These are phyloP conservation scores for Polietes domitor DNA, from an alignment of 2,888 invertebrate genomes.

Conservation along the genomic window DNA sequence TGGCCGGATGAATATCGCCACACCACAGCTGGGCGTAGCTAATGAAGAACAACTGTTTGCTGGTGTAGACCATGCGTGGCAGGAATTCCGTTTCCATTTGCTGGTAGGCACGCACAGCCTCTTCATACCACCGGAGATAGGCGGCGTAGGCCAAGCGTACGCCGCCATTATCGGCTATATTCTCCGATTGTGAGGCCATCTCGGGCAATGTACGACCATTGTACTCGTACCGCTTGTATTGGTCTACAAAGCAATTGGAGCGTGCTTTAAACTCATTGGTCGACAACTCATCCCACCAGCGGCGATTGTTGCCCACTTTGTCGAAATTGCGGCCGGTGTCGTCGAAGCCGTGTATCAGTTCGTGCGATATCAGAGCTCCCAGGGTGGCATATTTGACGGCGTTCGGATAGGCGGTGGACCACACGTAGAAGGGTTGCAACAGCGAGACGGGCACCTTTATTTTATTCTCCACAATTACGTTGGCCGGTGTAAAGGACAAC, in stretches of 20 bases:
- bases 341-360: conserved; percentile 78
- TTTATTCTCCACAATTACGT: conserved; percentile 74
- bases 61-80: conserved; percentile 73
- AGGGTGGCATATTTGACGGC: conserved; percentile 76
- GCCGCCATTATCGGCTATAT: conserved; percentile 79
- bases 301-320: conserved; percentile 71
- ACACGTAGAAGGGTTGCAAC: conserved; percentile 75
- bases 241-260: conserved; percentile 74
- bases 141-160: conserved; percentile 77
- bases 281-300: conserved; percentile 77
- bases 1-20: conserved; percentile 70
- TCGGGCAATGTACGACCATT: conserved; percentile 70
- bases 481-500: conserved; percentile 74
- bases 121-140: conserved; percentile 74
- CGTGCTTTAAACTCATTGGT: conserved; percentile 70
- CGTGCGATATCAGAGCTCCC: conserved; percentile 75
- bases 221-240: conserved; percentile 74
- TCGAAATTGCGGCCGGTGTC: conserved; percentile 76
- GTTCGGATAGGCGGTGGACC: conserved; percentile 73
- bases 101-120: conserved; percentile 48
- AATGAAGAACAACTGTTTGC: conserved; percentile 77
- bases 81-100: conserved; percentile 71
- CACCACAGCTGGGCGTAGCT: conserved; percentile 78
- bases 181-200: conserved; percentile 74
- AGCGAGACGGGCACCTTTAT: conserved; percentile 75